Percentiles rank a stretch among this genome's conserved stretches.
These are phyloP conservation scores for Lytechinus pictus DNA, from an alignment of 35 echinoderm and acorn worm species.

Conservation along the genomic window DNA sequence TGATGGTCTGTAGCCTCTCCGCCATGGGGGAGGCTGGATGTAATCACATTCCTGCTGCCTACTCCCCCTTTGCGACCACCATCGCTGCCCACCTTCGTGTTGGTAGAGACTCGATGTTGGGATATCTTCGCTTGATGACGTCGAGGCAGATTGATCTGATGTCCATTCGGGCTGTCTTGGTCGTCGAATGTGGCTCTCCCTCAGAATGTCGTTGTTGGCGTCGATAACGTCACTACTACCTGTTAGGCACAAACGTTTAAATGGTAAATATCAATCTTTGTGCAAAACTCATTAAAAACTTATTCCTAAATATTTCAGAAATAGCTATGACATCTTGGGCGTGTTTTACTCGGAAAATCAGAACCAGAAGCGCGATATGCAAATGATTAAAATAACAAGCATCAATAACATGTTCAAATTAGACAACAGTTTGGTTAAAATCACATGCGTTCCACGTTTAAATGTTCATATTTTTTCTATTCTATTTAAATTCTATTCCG, in stretches of 20 bases:
- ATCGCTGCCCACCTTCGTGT: neutral
- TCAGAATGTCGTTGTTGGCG: neutral
- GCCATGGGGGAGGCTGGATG: neutral
- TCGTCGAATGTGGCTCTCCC: constrained; percentile 15
- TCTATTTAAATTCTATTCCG: too few species aligned
- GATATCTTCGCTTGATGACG: neutral
- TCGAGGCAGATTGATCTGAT: neutral
- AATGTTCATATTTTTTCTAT: too few species aligned
- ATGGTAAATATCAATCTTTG: too few species aligned
- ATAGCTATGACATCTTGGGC: too few species aligned
- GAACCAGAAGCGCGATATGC: too few species aligned
- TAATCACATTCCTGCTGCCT: neutral
- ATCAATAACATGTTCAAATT: too few species aligned
- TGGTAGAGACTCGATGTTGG: neutral
- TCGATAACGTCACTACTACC: constrained; percentile 19
- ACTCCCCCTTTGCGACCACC: neutral
- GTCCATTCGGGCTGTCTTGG: constrained; percentile 22
- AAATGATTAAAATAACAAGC: too few species aligned
- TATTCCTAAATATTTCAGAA: too few species aligned
- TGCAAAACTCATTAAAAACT: too few species aligned
- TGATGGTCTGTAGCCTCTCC: neutral
- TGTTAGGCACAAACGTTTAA: neutral
- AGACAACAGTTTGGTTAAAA: too few species aligned
- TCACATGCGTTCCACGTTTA: too few species aligned
- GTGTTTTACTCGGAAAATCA: too few species aligned